Percentiles rank a stretch among this genome's conserved stretches.
phyloP scores from a whole-genome alignment of 2,888 invertebrate species.

The Tanaodytes sp. region DNA sequence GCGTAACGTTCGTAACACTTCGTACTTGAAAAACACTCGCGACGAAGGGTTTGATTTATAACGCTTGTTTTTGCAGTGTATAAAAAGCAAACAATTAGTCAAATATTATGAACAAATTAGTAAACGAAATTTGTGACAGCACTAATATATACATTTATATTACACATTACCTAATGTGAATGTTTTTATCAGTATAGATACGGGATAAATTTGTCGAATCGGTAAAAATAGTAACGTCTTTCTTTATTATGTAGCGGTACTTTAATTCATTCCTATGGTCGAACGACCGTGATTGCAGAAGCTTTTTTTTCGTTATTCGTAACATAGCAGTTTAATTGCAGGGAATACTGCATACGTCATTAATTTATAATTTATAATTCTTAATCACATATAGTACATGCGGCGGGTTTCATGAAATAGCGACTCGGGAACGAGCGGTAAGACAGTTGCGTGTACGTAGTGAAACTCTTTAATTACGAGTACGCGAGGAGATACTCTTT shows the following conservation, averaged over 20 bases:
- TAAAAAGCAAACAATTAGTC: too few relatives aligned
- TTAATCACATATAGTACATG: slow-evolving; percentile 25
- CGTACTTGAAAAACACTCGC: too few relatives aligned
- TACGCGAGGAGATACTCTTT: slow-evolving; percentile 33
- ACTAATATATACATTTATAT: too few relatives aligned
- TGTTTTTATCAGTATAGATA: too few relatives aligned
- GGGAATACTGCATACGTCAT: slow-evolving; percentile 20
- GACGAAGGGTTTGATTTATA: too few relatives aligned
- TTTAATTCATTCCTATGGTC: slow-evolving; percentile 18
- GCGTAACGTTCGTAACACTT: too few relatives aligned
- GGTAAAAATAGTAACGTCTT: slow-evolving; percentile 19
- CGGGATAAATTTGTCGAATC: slow-evolving; percentile 21
- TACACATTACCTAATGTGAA: too few relatives aligned
- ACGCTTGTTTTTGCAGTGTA: too few relatives aligned
- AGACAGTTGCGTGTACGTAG: slow-evolving; percentile 37
- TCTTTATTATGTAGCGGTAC: slow-evolving; percentile 24
- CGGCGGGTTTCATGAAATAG: slow-evolving; percentile 28
- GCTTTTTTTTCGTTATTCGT: slow-evolving; percentile 6
- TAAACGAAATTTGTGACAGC: too few relatives aligned
- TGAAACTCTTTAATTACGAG: slow-evolving; percentile 46
- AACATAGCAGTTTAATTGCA: slow-evolving; percentile 28
- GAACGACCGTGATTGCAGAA: slow-evolving; percentile 16
- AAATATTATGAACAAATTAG: too few relatives aligned
- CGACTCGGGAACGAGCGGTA: slow-evolving; percentile 20
- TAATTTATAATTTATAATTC: slow-evolving; percentile 43